Conservation (phyloP, 2,797 vertebrate genomes). For the Erpetoichthys calabaricus region DNA sequence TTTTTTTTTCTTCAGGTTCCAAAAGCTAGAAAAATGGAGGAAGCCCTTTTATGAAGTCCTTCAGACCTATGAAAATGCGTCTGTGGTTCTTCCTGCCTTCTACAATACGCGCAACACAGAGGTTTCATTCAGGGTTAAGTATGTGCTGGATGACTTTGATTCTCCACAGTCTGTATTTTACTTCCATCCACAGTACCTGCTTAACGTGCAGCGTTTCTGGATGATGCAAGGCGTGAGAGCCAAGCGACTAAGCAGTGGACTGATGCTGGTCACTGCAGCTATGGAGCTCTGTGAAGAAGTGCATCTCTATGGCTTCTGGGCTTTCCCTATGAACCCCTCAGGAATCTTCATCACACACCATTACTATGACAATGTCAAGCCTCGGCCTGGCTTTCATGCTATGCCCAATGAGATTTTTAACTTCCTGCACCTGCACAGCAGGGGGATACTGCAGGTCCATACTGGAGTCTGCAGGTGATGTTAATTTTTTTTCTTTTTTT, state of each 20-base stretch:
- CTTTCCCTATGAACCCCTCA: constrained; percentile 89
- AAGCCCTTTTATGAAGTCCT: constrained; percentile 84
- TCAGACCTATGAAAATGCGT: constrained; percentile 83
- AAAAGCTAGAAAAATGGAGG: constrained; percentile 92
- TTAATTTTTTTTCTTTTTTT: background rate
- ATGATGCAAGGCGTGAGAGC: constrained; percentile 79
- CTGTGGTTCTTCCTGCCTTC: constrained; percentile 86
- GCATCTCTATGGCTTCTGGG: constrained; percentile 96
- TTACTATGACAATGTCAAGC: constrained; percentile 97
- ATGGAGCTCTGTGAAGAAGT: constrained; percentile 92
- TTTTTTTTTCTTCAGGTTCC: constrained; percentile 52
- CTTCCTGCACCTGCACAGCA: constrained; percentile 92
- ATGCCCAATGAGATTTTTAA: constrained; percentile 96
- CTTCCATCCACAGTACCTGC: constrained; percentile 93
- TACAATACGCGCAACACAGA: constrained; percentile 95
- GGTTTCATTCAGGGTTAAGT: constrained; percentile 88
- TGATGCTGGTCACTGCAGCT: constrained; percentile 87
- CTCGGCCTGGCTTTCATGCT: constrained; percentile 87
- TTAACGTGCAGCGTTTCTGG: constrained; percentile 91
- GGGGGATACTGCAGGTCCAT: constrained; percentile 84
- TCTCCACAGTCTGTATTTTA: constrained; percentile 77
- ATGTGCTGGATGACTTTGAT: constrained; percentile 89
- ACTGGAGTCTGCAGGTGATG: constrained; percentile 71
- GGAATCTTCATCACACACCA: constrained; percentile 91
- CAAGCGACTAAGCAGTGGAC: constrained; percentile 83